Conservation (phyloP, 2,113 vertebrate genomes). For the Brevimyrus niger region DNA sequence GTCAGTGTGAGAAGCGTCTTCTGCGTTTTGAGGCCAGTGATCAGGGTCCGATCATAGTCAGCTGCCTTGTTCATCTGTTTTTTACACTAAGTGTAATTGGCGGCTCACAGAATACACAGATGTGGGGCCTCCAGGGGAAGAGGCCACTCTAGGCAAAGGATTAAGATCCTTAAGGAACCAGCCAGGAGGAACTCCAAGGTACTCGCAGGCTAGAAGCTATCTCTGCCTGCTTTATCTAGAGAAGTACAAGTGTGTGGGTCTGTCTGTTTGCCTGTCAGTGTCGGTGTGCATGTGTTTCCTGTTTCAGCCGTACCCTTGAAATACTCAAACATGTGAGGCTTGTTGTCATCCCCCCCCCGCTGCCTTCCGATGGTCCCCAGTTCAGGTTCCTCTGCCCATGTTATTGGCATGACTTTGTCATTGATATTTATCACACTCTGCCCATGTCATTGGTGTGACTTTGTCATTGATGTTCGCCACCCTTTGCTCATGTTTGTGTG, state of each 20-base stretch:
- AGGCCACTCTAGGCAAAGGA: neutral
- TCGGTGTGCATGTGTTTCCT: neutral
- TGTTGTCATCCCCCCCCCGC: neutral
- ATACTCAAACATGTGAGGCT: neutral
- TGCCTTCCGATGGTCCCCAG: neutral
- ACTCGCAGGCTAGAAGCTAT: neutral
- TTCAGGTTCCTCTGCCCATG: neutral
- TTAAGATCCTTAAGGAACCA: constrained; percentile 39
- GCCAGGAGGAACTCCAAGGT: constrained; percentile 18
- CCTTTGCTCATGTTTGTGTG: neutral
- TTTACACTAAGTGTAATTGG: neutral
- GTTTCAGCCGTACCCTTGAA: neutral
- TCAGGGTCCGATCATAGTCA: neutral
- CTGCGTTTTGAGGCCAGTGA: neutral
- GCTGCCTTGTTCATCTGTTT: neutral
- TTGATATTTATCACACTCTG: neutral
- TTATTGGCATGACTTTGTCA: neutral
- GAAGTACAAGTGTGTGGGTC: neutral
- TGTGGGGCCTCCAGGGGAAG: neutral
- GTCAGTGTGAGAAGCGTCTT: constrained; percentile 7
- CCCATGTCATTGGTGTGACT: too few relatives aligned
- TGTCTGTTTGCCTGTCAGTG: too few relatives aligned
- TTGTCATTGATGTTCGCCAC: too few relatives aligned
- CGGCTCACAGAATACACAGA: neutral
- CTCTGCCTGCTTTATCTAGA: neutral